Conservation (phyloP, 2,113 vertebrate genomes). For the Amblyopsis rosae region DNA sequence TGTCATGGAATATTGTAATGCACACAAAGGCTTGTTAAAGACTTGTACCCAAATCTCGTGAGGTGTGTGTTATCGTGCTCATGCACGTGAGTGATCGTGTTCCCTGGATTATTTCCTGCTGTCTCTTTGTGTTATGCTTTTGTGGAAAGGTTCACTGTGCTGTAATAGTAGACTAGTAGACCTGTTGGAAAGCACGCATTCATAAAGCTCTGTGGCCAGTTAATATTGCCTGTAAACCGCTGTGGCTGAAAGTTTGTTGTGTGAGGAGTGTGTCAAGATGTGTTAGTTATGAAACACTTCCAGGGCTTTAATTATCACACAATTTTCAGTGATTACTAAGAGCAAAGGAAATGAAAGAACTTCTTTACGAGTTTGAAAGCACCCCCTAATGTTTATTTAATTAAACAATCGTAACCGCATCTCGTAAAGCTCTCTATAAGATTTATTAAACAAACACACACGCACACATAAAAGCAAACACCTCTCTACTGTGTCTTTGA, state of each 20-base stretch:
- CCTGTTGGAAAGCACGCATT: neutral
- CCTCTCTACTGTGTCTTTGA: constrained; percentile 28
- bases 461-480: constrained; percentile 31
- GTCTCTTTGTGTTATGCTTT: neutral
- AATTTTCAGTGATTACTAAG: constrained; percentile 55
- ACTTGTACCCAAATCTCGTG: neutral
- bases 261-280: constrained; percentile 27
- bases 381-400: constrained; percentile 64
- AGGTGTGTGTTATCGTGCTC: neutral
- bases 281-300: constrained; percentile 71
- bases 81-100: neutral
- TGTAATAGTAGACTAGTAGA: neutral
- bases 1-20: neutral
- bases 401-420: constrained; percentile 68
- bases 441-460: constrained; percentile 54
- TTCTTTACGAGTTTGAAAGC: constrained; percentile 68
- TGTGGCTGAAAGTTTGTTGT: constrained; percentile 13
- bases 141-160: constrained; percentile 12
- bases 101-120: neutral
- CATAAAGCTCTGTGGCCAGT: constrained; percentile 17
- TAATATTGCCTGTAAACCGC: constrained; percentile 23
- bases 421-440: constrained; percentile 59
- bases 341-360: constrained; percentile 61
- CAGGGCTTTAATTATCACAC: constrained; percentile 63
- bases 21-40: neutral